A percentile compares a stretch with the other conserved stretches of the same genome.
Evolutionary conservation across 1,140 invertebrate species (phyloP).

Genomic region (Centruroides vittatus): DNA sequence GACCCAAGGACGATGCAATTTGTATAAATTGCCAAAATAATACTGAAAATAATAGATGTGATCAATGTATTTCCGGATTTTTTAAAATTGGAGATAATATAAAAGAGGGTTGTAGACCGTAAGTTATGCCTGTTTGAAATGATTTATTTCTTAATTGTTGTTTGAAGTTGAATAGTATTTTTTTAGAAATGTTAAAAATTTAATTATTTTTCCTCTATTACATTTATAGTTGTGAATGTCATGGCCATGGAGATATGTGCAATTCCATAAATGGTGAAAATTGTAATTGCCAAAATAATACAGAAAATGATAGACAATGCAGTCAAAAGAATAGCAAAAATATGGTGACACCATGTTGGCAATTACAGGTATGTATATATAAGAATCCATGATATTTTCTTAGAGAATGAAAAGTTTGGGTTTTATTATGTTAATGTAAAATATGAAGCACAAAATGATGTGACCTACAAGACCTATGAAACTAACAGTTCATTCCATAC

Average conservation of each 20-base stretch:
- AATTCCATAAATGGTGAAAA: conserved; percentile 81
- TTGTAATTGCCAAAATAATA: conserved; percentile 90
- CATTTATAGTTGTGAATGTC: conserved; percentile 57
- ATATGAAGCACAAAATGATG: no score
- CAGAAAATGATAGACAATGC: conserved; percentile 72
- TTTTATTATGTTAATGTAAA: no score
- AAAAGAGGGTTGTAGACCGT: conserved; percentile 54
- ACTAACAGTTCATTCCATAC: no score
- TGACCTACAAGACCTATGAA: no score
- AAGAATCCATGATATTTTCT: background rate
- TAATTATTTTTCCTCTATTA: background rate
- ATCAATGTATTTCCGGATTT: conserved; percentile 65
- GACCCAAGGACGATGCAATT: conserved; percentile 41
- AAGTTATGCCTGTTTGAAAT: conserved; percentile 26
- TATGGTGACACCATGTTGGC: conserved; percentile 22
- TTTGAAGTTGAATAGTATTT: background rate
- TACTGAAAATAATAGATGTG: conserved; percentile 68
- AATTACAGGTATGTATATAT: conserved; percentile 15
- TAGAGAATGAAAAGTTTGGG: background rate
- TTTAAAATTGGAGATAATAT: conserved; percentile 69
- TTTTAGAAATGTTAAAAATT: conserved; percentile 16
- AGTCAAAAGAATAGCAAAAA: conserved; percentile 20
- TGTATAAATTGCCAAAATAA: conserved; percentile 75
- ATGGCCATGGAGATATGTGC: conserved; percentile 83
- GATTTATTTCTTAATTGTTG: no score